Conservation (phyloP, 2,113 vertebrate species). For the Gallinago undulata region DNA sequence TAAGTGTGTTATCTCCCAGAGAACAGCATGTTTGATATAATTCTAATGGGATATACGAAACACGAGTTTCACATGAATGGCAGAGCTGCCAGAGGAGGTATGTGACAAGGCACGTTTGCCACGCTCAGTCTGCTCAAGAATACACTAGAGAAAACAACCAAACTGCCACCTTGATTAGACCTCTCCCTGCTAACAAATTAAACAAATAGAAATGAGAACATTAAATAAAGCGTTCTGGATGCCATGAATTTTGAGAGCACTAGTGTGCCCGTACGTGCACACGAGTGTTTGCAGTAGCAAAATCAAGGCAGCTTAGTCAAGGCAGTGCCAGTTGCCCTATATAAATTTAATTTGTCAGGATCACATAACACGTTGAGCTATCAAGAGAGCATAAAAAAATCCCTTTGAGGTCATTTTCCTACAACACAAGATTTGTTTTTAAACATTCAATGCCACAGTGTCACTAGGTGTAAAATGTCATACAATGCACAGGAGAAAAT, state of each 20-base stretch:
- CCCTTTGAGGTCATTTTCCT: not conserved
- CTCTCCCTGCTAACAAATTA: slow-evolving; percentile 9
- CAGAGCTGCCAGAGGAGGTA: not conserved
- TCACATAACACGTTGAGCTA: not conserved
- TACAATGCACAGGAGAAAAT: not conserved
- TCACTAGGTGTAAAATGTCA: not conserved
- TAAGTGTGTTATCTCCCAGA: slow-evolving; percentile 39
- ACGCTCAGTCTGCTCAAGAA: not conserved
- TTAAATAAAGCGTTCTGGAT: slow-evolving; percentile 15
- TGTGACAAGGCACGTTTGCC: not conserved
- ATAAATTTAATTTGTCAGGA: slow-evolving; percentile 24
- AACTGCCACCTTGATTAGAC: not conserved
- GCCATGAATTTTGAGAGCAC: not conserved
- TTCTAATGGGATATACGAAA: slow-evolving; percentile 29
- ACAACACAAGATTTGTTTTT: slow-evolving; percentile 5
- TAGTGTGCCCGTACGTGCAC: not conserved
- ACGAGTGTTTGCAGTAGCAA: not conserved
- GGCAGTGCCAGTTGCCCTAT: not conserved
- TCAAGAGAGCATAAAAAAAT: not conserved
- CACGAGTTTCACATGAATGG: not conserved
- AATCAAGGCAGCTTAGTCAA: not conserved
- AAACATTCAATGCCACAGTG: not conserved
- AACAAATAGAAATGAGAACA: slow-evolving; percentile 25
- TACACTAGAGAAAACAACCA: not conserved
- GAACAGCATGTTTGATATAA: slow-evolving; percentile 41